Conservation (phyloP, 1,140 invertebrate genomes). For the Drosophila sulfurigaster region DNA sequence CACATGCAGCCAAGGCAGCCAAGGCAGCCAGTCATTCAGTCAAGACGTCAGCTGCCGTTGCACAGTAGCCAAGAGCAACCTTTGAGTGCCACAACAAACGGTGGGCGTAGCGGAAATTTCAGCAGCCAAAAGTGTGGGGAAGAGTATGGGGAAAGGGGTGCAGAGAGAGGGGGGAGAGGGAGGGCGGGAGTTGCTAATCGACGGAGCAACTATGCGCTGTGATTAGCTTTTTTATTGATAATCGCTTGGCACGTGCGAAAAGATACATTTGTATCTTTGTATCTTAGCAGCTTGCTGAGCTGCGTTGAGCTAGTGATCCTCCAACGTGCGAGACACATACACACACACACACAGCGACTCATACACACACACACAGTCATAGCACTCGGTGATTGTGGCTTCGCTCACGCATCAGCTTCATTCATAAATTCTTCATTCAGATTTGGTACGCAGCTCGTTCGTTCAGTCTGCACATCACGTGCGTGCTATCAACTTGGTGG, state of each 20-base stretch:
- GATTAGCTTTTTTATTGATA: slow-evolving; percentile 36
- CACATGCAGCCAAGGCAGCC: too few relatives aligned
- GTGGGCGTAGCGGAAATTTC: slow-evolving; percentile 30
- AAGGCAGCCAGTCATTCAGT: too few relatives aligned
- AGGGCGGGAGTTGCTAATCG: not conserved
- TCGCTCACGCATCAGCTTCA: slow-evolving; percentile 63
- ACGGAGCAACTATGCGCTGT: slow-evolving; percentile 29
- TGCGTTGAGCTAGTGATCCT: slow-evolving; percentile 12
- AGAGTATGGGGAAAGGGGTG: not conserved
- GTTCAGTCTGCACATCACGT: slow-evolving; percentile 75
- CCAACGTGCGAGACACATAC: slow-evolving; percentile 32
- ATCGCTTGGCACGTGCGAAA: slow-evolving; percentile 37
- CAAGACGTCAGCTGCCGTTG: slow-evolving; percentile 5
- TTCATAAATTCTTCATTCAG: slow-evolving; percentile 81
- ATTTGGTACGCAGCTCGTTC: slow-evolving; percentile 2
- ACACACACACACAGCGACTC: slow-evolving; percentile 7
- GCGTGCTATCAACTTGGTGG: slow-evolving; percentile 67
- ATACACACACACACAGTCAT: slow-evolving; percentile 2
- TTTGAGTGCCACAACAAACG: slow-evolving; percentile 21
- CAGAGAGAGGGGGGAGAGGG: not conserved
- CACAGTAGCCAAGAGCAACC: slow-evolving; percentile 48
- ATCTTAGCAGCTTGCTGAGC: slow-evolving; percentile 3
- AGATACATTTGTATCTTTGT: slow-evolving; percentile 43
- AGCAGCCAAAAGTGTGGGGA: not conserved
- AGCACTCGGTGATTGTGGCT: slow-evolving; percentile 7